phyloP scores from a whole-genome alignment of 1,140 invertebrate genomes.

The Diorhabda sublineata region DNA sequence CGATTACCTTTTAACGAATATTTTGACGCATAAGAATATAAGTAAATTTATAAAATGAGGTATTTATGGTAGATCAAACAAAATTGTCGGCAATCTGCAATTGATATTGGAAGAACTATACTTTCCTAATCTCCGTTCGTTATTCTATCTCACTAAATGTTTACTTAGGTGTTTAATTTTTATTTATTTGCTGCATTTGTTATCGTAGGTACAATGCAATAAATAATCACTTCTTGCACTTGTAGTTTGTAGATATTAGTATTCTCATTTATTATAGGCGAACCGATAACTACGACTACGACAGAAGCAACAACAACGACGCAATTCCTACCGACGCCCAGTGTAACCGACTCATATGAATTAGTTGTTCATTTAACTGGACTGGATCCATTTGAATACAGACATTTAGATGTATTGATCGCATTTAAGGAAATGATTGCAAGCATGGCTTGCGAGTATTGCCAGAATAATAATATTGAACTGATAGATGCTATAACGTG shows the following conservation, averaged over 20 bases:
- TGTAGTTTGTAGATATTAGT: neutral
- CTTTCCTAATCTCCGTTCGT: too few relatives aligned
- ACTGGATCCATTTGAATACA: neutral
- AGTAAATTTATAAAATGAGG: too few relatives aligned
- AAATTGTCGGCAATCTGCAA: too few relatives aligned
- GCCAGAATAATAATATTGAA: neutral
- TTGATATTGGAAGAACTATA: too few relatives aligned
- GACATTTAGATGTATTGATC: neutral
- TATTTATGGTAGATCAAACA: too few relatives aligned
- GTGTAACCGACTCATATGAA: neutral
- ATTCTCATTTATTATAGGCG: neutral
- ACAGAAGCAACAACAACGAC: neutral
- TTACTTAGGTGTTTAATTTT: too few relatives aligned
- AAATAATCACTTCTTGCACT: too few relatives aligned
- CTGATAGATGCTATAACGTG: neutral
- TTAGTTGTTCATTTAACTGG: neutral
- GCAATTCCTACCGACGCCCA: neutral
- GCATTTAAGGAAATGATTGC: neutral
- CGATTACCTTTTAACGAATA: too few relatives aligned
- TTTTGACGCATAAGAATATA: too few relatives aligned
- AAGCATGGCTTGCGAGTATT: neutral
- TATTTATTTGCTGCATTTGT: too few relatives aligned
- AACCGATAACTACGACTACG: neutral
- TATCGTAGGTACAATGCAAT: too few relatives aligned
- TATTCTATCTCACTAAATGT: too few relatives aligned